Evolutionary conservation across 2,888 invertebrate genomes (phyloP), one percentile per base, ranked within the genome.

Genomic region (Bruchidius siliquastri): DNA sequence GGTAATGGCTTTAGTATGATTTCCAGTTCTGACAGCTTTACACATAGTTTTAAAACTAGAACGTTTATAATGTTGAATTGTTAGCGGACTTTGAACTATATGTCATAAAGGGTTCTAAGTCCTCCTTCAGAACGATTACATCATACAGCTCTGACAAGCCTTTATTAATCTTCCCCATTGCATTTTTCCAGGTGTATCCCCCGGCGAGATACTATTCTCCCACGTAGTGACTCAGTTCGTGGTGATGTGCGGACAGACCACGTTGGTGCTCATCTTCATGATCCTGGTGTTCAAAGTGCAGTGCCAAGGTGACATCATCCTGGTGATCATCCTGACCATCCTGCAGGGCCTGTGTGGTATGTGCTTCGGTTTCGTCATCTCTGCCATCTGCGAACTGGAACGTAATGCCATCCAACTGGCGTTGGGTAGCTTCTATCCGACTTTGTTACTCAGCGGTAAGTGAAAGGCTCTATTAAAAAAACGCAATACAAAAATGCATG

Each of bases 301-400:
- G 85, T 95, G 95, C 84, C 93, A 94, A 81, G 98, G 98, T 20
- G 94, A 96, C 73, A 91, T 97, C 71, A 89, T 92, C 72, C 93
- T 93, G 88, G 96, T 97, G 20, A 90, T 97, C 77, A 88, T 95
- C 78, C 88, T 97, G 49, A 96, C 97, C 0, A 89, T 98, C 79
- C 88, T 97, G 77, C 97, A 97, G 87, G 97, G 94, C 78, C 90
- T 97, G 67, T 96, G 97, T 86, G 98, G 98, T 80, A 98, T 98
- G 98, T 96, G 96, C 84, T 96, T 97, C 88, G 98, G 98, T 74
- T 96, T 97, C 87, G 93, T 97, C 70, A 96, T 97, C 81, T 97
- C 97, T 0, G 94, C 96, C 0, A 91, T 96, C 67, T 97, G 97
- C 87, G 96, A 96, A 84, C 88, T 96, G 77, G 97, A 97, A 85